Conservation (phyloP, 1,140 invertebrate genomes). For the Hylyphantes graminicola region DNA sequence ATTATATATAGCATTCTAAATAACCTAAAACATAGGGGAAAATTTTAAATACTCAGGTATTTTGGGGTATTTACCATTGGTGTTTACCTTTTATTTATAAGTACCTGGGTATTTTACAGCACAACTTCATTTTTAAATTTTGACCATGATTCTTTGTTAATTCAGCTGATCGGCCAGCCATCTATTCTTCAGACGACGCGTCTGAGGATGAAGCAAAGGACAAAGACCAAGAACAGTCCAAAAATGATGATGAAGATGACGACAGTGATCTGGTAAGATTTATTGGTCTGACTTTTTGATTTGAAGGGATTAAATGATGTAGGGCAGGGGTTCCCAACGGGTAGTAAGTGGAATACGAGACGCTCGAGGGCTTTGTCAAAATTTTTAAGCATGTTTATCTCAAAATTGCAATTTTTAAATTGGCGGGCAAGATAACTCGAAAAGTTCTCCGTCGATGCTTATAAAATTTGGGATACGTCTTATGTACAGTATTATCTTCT, state of each 20-base stretch:
- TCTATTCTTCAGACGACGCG: slow-evolving; percentile 92
- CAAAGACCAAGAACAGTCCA: slow-evolving; percentile 81
- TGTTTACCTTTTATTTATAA: not conserved
- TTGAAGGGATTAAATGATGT: not conserved
- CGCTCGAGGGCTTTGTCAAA: not conserved
- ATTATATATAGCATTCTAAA: not conserved
- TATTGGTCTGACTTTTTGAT: not conserved
- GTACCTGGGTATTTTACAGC: not conserved
- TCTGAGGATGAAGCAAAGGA: slow-evolving; percentile 84
- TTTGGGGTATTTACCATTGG: not conserved
- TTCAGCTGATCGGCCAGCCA: slow-evolving; percentile 65
- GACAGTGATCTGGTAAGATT: slow-evolving; percentile 71
- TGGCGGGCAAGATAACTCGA: not conserved
- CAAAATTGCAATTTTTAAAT: not conserved
- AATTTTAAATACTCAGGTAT: not conserved
- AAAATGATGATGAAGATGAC: slow-evolving; percentile 81
- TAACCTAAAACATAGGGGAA: not conserved
- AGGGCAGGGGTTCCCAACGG: not conserved
- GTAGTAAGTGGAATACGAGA: too few relatives aligned
- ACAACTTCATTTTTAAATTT: not conserved
- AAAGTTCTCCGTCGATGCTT: not conserved
- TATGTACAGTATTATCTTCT: too few relatives aligned
- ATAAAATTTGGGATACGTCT: too few relatives aligned
- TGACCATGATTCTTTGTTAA: not conserved
- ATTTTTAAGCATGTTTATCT: not conserved